Evolutionary conservation across 2,113 vertebrate genomes (phyloP), one percentile per base, ranked within the genome.

Genomic region (Larimichthys crocea): DNA sequence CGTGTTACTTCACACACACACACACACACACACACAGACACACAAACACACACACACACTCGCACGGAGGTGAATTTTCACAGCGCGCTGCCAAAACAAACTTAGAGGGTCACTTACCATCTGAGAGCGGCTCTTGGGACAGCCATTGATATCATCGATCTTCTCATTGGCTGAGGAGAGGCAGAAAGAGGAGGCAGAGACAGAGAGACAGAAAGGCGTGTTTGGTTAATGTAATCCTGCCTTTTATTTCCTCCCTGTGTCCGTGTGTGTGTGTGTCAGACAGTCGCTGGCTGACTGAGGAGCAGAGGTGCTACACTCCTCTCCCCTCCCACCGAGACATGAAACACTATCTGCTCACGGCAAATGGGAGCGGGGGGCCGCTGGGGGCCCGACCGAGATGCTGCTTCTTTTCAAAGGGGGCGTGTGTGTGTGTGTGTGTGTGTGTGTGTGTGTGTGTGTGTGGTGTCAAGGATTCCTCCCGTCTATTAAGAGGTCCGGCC

Each of bases 101-200:
- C 74, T 44, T 7, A n/a, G 17, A 52, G 24, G 73, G 68, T 76
- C 80, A 96, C 98, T 98, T 72, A 99, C 98, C 98, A 99, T 99
- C 96, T 99, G 98, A 89, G 98, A 97, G 52, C 95, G 96, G 87
- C 97, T 99, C 96, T 97, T 99, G 0, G 98, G 98, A 91, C 97
- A 98, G 94, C 97, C 97, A 95, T 99, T 98, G 95, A 99, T 99
- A 84, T 99, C 98, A 87, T 96, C 97, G 68, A 99, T 98, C 96
- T 99, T 99, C 89, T 99, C 98, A 91, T 99, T 99, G 89, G 98
- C 98, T 99, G 95, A 60, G 92, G 94, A 89, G 74, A 74, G 76
- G 93, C 71, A 84, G 77, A 77, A 10, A 88, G 79, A 80, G 78
- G 70, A 79, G 48, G 46, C 15, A 82, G 67, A 75, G 72, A 68